These are phyloP conservation scores for Microdon myrmicae DNA, from an alignment of 2,888 invertebrate species.

Conservation along the genomic window DNA sequence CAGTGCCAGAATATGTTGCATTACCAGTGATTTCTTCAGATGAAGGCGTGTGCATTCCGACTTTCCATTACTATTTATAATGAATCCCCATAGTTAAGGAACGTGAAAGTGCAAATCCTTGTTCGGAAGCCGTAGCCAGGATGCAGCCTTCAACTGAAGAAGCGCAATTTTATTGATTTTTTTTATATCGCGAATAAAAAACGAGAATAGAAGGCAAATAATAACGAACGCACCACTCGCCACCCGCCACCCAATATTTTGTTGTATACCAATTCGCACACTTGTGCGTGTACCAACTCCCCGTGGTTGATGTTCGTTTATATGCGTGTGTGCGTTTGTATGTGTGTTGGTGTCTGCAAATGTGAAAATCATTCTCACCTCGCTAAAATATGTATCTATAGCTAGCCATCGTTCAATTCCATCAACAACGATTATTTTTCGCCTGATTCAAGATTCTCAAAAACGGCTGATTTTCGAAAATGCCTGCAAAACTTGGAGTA, in stretches of 20 bases:
- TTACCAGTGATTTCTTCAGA: neutral
- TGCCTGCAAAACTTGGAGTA: too few relatives aligned
- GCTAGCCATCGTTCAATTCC: too few relatives aligned
- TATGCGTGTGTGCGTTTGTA: neutral
- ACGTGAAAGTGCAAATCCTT: slow-evolving; percentile 4
- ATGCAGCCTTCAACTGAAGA: slow-evolving; percentile 48
- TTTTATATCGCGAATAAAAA: slow-evolving; percentile 13
- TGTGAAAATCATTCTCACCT: slow-evolving; percentile 37
- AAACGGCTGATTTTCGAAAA: too few relatives aligned
- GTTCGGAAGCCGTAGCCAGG: slow-evolving; percentile 19
- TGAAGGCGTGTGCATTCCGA: too few relatives aligned
- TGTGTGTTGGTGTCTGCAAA: slow-evolving; percentile 10
- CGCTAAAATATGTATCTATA: slow-evolving; percentile 29
- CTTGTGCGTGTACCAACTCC: slow-evolving; percentile 42
- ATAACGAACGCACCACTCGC: slow-evolving; percentile 34
- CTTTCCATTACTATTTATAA: slow-evolving; percentile 9
- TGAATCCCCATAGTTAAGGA: neutral
- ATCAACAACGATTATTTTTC: too few relatives aligned
- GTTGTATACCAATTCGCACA: slow-evolving; percentile 27
- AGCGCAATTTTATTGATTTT: slow-evolving; percentile 46
- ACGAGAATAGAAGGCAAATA: slow-evolving; percentile 11
- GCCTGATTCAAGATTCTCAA: too few relatives aligned
- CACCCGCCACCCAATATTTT: slow-evolving; percentile 32
- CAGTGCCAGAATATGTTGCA: slow-evolving; percentile 21
- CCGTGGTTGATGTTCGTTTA: neutral